These are phyloP conservation scores for Podargus strigoides DNA, from an alignment of 2,797 vertebrate genomes.

Conservation along the genomic window DNA sequence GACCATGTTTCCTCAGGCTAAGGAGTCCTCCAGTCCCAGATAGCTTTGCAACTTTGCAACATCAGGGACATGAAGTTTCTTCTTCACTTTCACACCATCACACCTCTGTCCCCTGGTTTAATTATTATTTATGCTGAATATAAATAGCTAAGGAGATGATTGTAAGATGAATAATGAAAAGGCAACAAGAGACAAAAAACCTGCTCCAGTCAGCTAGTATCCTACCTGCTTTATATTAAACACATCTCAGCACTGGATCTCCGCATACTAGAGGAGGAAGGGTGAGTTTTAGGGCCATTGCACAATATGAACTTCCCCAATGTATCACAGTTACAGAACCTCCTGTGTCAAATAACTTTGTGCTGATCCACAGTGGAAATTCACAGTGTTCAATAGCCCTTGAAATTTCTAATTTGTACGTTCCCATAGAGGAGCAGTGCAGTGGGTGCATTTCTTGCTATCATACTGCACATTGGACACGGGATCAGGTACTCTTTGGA, in stretches of 20 bases:
- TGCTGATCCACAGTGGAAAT: conserved; percentile 36
- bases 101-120: conserved; percentile 16
- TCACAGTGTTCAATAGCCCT: neutral
- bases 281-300: neutral
- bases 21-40: neutral
- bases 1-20: neutral
- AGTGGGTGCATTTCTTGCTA: neutral
- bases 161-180: conserved; percentile 37
- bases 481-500: neutral
- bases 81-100: neutral
- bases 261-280: neutral
- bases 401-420: conserved; percentile 36
- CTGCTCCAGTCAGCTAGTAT: conserved; percentile 25
- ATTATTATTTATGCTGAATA: conserved; percentile 51
- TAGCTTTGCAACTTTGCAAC: neutral
- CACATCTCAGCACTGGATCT: neutral
- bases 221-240: neutral
- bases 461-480: neutral
- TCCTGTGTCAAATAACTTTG: conserved; percentile 29
- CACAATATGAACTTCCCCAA: neutral
- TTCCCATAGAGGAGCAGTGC: neutral
- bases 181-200: conserved; percentile 13
- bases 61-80: neutral
- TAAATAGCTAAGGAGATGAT: conserved; percentile 14
- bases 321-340: conserved; percentile 1